Conservation (phyloP, 2,888 invertebrate species). For the Dryocosmus kuriphilus region DNA sequence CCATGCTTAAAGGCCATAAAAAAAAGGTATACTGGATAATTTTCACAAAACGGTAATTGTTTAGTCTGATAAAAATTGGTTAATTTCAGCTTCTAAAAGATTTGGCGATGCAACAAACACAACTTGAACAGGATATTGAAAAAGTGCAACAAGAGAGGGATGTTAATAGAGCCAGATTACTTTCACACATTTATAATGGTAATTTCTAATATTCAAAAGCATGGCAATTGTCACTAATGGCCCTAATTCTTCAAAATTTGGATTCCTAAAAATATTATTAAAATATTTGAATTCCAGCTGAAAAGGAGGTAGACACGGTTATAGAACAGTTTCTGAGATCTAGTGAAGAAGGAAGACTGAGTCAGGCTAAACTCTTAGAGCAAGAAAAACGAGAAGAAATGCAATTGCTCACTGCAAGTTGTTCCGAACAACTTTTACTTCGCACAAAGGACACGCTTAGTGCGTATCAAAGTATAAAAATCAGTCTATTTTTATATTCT, state of each 20-base stretch:
- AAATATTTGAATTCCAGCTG: constrained; percentile 76
- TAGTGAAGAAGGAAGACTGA: constrained; percentile 82
- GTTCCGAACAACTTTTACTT: constrained; percentile 78
- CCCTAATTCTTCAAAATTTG: too few relatives aligned
- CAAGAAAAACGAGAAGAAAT: constrained; percentile 85
- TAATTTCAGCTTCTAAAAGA: constrained; percentile 78
- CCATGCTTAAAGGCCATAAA: constrained; percentile 82
- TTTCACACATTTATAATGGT: constrained; percentile 72
- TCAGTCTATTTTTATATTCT: background rate
- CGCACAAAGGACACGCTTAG: constrained; percentile 84
- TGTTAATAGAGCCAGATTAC: constrained; percentile 69
- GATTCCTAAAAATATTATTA: background rate
- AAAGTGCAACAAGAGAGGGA: constrained; percentile 85
- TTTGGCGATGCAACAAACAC: constrained; percentile 82
- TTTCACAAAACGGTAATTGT: constrained; percentile 1
- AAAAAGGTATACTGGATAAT: constrained; percentile 79
- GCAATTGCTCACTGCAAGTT: constrained; percentile 81
- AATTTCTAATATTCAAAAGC: background rate
- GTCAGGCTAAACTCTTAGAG: constrained; percentile 81
- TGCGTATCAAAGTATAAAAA: constrained; percentile 61
- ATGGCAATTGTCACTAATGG: too few relatives aligned
- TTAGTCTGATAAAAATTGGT: background rate
- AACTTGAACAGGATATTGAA: constrained; percentile 83
- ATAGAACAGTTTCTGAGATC: constrained; percentile 83
- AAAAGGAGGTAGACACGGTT: constrained; percentile 83